Evolutionary conservation across 2,888 invertebrate genomes (phyloP).

Genomic region (Cerastoderma edule): DNA sequence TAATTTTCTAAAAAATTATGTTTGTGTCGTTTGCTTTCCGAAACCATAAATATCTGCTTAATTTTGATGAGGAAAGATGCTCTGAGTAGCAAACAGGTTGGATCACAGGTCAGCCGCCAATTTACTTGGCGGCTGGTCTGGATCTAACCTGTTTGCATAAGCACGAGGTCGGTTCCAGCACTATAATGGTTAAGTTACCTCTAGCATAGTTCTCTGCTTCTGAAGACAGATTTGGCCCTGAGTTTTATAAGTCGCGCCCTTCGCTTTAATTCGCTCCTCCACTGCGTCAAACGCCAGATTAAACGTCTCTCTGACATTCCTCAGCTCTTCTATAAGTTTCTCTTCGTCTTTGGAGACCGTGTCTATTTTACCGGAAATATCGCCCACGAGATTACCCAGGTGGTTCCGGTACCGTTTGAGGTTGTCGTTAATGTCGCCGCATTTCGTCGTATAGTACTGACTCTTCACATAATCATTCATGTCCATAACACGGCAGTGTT

Average conservation of each 20-base stretch:
- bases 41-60: too few relatives aligned
- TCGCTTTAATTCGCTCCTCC: slow-evolving; percentile 47
- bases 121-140: too few relatives aligned
- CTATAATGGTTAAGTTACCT: too few relatives aligned
- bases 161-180: too few relatives aligned
- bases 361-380: slow-evolving; percentile 48
- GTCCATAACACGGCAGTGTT: slow-evolving; percentile 56
- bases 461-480: slow-evolving; percentile 62
- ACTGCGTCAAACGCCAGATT: slow-evolving; percentile 54
- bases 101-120: too few relatives aligned
- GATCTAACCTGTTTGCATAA: too few relatives aligned
- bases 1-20: too few relatives aligned
- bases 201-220: slow-evolving; percentile 59
- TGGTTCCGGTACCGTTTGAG: slow-evolving; percentile 54
- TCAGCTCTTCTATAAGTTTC: slow-evolving; percentile 45
- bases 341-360: slow-evolving; percentile 56
- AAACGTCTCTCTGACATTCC: slow-evolving; percentile 50
- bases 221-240: slow-evolving; percentile 48
- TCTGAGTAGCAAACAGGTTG: too few relatives aligned
- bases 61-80: too few relatives aligned
- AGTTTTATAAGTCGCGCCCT: slow-evolving; percentile 41
- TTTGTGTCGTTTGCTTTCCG: too few relatives aligned
- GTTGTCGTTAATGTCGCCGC: slow-evolving; percentile 53
- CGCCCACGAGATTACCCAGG: slow-evolving; percentile 42
- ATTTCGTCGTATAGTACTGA: slow-evolving; percentile 51